phyloP scores from a whole-genome alignment of 2,113 vertebrate genomes.

The Gallinago paraguaiae region DNA sequence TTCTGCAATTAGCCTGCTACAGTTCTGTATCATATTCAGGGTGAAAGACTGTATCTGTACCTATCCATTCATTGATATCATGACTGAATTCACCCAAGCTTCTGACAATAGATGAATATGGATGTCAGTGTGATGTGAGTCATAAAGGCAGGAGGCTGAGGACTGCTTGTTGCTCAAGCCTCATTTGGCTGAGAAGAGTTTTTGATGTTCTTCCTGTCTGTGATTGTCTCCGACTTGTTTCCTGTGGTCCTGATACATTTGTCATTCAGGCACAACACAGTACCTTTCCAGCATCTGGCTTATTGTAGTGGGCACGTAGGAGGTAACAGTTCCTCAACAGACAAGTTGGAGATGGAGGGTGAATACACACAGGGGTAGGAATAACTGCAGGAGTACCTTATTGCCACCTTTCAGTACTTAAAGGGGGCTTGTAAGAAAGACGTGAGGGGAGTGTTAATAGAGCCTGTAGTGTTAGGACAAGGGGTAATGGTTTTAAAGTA shows the following conservation, averaged over 20 bases:
- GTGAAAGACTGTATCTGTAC: not conserved
- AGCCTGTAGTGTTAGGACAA: not conserved
- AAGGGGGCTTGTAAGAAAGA: not conserved
- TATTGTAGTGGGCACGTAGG: not conserved
- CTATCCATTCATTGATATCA: not conserved
- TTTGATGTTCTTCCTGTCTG: not conserved
- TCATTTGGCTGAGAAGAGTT: not conserved
- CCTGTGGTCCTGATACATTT: not conserved
- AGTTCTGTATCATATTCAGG: not conserved
- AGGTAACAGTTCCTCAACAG: not conserved
- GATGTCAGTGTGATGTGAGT: fast-evolving
- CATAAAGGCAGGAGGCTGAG: not conserved
- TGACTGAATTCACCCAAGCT: not conserved
- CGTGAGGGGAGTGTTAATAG: not conserved
- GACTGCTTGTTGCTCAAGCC: not conserved
- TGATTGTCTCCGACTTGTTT: not conserved
- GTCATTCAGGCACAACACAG: not conserved
- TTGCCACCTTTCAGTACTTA: not conserved
- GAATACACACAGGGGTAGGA: not conserved
- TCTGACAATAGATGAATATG: not conserved
- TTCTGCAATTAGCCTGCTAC: not conserved
- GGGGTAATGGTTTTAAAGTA: not conserved
- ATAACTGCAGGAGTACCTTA: not conserved
- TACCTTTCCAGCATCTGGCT: not conserved
- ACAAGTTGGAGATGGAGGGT: not conserved